Conservation (phyloP, 2,797 vertebrate genomes). For the Denticeps clupeoides region DNA sequence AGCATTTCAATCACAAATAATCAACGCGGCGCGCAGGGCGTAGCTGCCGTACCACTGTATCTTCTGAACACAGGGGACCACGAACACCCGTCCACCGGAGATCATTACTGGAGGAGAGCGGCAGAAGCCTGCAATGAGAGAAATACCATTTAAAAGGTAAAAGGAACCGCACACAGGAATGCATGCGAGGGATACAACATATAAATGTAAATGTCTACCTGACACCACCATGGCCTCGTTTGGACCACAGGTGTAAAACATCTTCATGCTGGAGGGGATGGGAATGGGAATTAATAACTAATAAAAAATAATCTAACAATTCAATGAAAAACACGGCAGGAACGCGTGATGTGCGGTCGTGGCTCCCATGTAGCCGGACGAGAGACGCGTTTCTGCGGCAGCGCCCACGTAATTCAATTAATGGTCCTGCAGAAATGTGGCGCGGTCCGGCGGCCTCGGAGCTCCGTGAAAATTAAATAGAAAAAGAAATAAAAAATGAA, state of each 20-base stretch:
- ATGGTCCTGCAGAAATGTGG: no score
- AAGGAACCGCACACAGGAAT: no score
- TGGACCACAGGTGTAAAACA: conserved; percentile 84
- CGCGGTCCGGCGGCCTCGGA: no score
- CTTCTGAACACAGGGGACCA: conserved; percentile 76
- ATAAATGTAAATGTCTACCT: conserved; percentile 47
- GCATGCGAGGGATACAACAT: not conserved
- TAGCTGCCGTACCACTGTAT: conserved; percentile 63
- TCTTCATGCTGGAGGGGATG: conserved; percentile 16
- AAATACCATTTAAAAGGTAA: conserved; percentile 1
- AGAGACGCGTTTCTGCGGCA: no score
- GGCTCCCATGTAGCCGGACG: no score
- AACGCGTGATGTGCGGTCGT: no score
- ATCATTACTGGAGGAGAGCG: conserved; percentile 83
- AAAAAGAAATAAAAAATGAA: no score
- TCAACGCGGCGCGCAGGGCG: not conserved
- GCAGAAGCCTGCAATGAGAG: conserved; percentile 62
- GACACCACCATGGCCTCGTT: conserved; percentile 92
- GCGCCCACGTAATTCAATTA: no score
- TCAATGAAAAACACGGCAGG: no score
- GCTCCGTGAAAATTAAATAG: no score
- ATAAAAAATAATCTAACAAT: not conserved
- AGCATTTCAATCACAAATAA: not conserved
- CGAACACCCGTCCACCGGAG: conserved; percentile 76
- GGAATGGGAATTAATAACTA: not conserved